A percentile compares a stretch with the other conserved stretches of the same genome.
Evolutionary conservation across 2,888 invertebrate species (phyloP).

Genomic region (Anarsia innoxiella): DNA sequence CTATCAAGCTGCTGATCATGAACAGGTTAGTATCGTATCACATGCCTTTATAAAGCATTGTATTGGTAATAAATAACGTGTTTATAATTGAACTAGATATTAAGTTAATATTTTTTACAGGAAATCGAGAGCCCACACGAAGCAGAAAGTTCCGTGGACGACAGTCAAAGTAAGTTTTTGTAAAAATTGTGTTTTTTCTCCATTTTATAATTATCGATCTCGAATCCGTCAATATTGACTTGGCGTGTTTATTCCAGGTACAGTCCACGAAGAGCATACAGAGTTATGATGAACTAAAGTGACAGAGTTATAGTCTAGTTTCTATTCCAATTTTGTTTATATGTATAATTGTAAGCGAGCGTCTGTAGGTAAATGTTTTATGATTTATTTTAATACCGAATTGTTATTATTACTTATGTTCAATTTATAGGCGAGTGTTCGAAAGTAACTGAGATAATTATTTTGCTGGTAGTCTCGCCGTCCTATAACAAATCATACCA

Average conservation of each 20-base stretch:
- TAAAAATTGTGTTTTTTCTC: neutral
- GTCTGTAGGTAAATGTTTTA: no score
- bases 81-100: no score
- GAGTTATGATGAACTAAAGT: constrained; percentile 63
- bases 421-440: no score
- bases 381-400: no score
- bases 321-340: constrained; percentile 29
- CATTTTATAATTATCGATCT: neutral
- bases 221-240: neutral
- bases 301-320: constrained; percentile 20
- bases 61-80: no score
- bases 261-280: constrained; percentile 39
- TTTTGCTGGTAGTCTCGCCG: no score
- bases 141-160: constrained; percentile 25
- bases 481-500: no score
- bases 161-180: constrained; percentile 17
- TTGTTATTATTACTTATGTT: no score
- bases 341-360: constrained; percentile 18
- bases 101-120: constrained; percentile 33
- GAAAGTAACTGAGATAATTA: no score
- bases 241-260: constrained; percentile 34
- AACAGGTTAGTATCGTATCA: constrained; percentile 50
- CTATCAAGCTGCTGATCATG: constrained; percentile 58
- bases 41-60: no score
- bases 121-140: constrained; percentile 41